phyloP scores from a whole-genome alignment of 2,797 vertebrate genomes.

The Gorsachius magnificus region DNA sequence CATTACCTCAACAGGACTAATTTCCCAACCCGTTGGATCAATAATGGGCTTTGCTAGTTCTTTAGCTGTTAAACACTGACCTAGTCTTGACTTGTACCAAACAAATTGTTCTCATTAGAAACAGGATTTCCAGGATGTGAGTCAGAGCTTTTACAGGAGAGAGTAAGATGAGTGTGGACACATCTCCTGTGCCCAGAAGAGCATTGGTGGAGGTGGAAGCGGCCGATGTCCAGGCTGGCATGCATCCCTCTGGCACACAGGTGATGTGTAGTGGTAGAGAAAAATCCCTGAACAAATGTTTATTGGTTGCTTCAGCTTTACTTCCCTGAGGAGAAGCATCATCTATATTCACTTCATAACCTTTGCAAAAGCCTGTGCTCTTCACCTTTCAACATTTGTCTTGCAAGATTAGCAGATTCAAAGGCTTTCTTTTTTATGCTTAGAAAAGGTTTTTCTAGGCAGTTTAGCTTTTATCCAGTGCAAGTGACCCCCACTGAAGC shows the following conservation, averaged over 20 bases:
- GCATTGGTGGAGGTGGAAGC: background rate
- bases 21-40: conserved; percentile 24
- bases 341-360: background rate
- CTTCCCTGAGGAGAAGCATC: background rate
- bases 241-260: background rate
- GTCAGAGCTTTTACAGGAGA: background rate
- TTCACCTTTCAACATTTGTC: background rate
- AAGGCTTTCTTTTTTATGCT: background rate
- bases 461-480: background rate
- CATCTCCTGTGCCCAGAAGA: background rate
- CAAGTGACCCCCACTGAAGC: background rate
- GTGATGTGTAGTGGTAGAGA: background rate
- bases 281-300: background rate
- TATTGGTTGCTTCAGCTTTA: background rate
- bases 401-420: background rate
- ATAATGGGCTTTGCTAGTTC: conserved; percentile 6
- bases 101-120: background rate
- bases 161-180: background rate
- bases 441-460: background rate
- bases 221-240: background rate
- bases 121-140: background rate
- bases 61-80: conserved; percentile 9
- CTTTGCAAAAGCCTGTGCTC: background rate
- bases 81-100: background rate
- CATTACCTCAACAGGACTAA: background rate